A percentile compares a stretch with the other conserved stretches of the same genome.
These are phyloP conservation scores for Germaria angustata DNA, from an alignment of 2,888 invertebrate species.

Conservation along the genomic window DNA sequence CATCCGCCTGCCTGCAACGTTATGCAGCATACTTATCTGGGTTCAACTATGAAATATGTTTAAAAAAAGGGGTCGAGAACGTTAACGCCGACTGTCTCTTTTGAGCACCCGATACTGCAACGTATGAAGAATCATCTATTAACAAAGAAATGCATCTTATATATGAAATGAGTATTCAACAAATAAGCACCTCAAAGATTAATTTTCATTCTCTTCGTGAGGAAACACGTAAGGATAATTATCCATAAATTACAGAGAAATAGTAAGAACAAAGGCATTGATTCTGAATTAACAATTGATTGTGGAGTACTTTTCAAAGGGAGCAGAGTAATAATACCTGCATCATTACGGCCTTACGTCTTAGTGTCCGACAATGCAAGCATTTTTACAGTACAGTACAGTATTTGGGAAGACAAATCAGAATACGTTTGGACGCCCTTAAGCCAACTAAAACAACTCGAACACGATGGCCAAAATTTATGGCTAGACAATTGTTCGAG, in stretches of 20 bases:
- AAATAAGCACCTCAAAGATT: conserved; percentile 23
- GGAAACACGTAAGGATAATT: conserved; percentile 53
- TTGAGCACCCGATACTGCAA: not conserved
- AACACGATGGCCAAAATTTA: too few species aligned
- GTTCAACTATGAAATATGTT: conserved; percentile 3
- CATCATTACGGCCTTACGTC: too few species aligned
- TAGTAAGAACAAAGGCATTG: too few species aligned
- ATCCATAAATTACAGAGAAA: too few species aligned
- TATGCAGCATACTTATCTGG: too few species aligned
- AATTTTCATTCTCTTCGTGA: conserved; percentile 39
- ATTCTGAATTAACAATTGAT: not conserved
- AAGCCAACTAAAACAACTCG: too few species aligned
- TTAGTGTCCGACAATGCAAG: too few species aligned
- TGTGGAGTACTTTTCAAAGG: not conserved
- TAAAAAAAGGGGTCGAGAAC: conserved; percentile 45
- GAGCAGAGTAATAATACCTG: too few species aligned
- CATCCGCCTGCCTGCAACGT: conserved; percentile 38
- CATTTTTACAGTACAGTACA: too few species aligned
- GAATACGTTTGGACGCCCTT: too few species aligned
- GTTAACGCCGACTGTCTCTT: conserved; percentile 54
- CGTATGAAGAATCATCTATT: not conserved
- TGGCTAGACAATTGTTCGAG: too few species aligned
- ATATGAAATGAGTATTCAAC: conserved; percentile 9
- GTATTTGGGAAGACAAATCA: too few species aligned
- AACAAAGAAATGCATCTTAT: conserved; percentile 3